Conservation (phyloP, 2,113 vertebrate species). For the Eolophus roseicapilla region DNA sequence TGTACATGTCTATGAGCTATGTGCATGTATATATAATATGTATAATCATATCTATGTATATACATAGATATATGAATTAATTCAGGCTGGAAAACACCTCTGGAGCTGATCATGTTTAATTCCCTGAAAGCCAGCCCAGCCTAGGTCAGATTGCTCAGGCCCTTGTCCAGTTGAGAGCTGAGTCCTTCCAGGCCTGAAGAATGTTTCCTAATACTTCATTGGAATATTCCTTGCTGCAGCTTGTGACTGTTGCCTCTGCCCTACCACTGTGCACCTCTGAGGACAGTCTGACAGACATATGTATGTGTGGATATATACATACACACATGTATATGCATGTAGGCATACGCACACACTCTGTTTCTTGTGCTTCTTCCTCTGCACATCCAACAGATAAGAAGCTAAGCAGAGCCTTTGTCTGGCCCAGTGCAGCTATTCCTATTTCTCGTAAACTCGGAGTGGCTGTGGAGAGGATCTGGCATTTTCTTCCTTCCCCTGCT, state of each 20-base stretch:
- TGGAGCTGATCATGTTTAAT: neutral
- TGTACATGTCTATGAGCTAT: neutral
- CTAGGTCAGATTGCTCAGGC: neutral
- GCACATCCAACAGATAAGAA: neutral
- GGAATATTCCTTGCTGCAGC: neutral
- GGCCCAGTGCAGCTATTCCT: neutral
- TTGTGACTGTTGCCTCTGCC: neutral
- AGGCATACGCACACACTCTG: neutral
- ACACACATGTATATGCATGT: neutral
- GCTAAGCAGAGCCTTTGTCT: neutral
- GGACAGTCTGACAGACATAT: neutral
- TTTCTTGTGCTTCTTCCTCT: neutral
- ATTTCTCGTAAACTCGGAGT: neutral
- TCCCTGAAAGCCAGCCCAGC: neutral
- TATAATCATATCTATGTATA: neutral
- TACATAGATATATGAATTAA: neutral
- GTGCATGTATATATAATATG: neutral
- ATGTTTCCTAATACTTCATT: neutral
- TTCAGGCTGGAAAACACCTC: neutral
- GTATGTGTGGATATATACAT: rapidly evolving
- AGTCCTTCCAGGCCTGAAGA: neutral
- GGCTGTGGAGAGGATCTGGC: neutral
- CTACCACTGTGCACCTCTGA: neutral
- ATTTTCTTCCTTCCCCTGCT: neutral
- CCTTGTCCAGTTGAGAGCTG: neutral